Evolutionary conservation across 1,140 invertebrate genomes (phyloP), one percentile per base, ranked within the genome.

Genomic region (Tetragnatha versicolor): DNA sequence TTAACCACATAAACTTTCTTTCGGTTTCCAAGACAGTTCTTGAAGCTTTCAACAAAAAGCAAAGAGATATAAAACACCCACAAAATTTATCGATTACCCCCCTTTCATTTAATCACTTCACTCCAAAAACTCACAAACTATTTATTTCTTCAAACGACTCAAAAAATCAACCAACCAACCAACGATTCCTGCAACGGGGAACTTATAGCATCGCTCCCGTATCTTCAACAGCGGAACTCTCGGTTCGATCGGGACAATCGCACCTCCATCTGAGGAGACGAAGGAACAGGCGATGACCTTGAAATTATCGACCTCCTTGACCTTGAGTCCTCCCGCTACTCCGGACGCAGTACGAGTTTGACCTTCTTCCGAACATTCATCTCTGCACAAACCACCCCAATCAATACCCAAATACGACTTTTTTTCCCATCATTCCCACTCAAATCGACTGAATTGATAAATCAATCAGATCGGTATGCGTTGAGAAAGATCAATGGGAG

Each of bases 301-400:
- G 66, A 69, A 53, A 47, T 53, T 27, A 69, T 53, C 66, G 66
- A 69, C 66, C 66, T 69, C 27, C 66, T 53, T 53, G 39, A 49
- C 31, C 66, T 53, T 53, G 29, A 63, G 27, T 33, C n/a, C 66
- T 53, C 45, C 66, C 31, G 47, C 45, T 69, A 53, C 31, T 51
- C 65, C 65, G 45, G 17, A 14, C 65, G 12, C 27, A 58, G 45
- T 66, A 45, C 22, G 12, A 47, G 22, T 66, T 53, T 69, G 66
- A 69, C 66, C 66, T 69, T 47, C 27, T 37, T 53, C 33, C 35
- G 12, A 29, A 31, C 20, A 47, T 22, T 25, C 25, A 47, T 47
- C 22, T 25, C 25, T 25, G 17, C 63, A 31, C 35, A 39, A 25
- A 31, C 17, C n/a, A 14, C 63, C 22, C 25, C 31, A 47, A 47